Percentiles rank a stretch among this genome's conserved stretches.
These are phyloP conservation scores for Agonum fuliginosum DNA, from an alignment of 2,888 invertebrate genomes.

Conservation along the genomic window DNA sequence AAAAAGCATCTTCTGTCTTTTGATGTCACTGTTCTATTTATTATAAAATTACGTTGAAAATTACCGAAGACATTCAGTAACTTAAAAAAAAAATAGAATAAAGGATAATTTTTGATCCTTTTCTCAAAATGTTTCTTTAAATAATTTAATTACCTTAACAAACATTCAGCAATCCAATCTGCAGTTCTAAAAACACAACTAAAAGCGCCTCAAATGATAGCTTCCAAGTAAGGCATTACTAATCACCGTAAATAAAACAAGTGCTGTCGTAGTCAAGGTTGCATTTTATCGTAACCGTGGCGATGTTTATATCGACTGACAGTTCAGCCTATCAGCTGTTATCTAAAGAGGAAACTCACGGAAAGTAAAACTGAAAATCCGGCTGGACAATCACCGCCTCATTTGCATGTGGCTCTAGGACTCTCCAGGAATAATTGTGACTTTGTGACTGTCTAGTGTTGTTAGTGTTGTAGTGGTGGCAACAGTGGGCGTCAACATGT, in stretches of 20 bases:
- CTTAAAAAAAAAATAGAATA: too few relatives aligned
- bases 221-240: constrained; percentile 39
- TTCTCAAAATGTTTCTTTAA: too few relatives aligned
- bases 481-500: constrained; percentile 32
- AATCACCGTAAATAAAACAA: constrained; percentile 45
- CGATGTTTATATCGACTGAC: constrained; percentile 18
- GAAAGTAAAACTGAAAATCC: neutral
- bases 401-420: constrained; percentile 18
- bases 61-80: too few relatives aligned
- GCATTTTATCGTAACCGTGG: constrained; percentile 20
- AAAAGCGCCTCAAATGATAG: constrained; percentile 4
- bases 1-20: too few relatives aligned
- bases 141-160: neutral
- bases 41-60: too few relatives aligned
- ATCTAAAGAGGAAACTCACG: constrained; percentile 30
- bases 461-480: neutral
- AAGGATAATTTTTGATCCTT: too few relatives aligned
- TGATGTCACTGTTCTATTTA: too few relatives aligned
- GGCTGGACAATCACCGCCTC: constrained; percentile 2
- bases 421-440: neutral
- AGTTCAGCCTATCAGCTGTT: constrained; percentile 12
- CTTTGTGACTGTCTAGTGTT: neutral
- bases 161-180: neutral
- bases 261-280: constrained; percentile 15
- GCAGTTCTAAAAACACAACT: constrained; percentile 8